Evolutionary conservation across 2,797 vertebrate species (phyloP).

Genomic region (Salarias fasciatus): DNA sequence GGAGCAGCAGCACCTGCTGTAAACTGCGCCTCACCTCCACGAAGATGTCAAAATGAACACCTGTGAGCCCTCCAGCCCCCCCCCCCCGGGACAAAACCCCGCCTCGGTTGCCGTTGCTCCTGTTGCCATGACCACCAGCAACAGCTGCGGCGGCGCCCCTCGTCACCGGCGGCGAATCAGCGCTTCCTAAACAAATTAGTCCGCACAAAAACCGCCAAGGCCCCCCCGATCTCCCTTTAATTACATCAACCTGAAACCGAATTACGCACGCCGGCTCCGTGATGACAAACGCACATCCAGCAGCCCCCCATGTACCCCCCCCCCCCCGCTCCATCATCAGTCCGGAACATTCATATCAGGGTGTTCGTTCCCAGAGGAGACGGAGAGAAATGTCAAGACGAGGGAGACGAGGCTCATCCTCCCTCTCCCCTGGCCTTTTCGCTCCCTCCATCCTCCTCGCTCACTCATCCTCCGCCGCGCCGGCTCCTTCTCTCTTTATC

Average conservation of each 20-base stretch:
- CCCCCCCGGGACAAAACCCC: too few relatives aligned
- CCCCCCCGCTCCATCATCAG: slow-evolving; percentile 48
- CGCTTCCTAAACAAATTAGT: slow-evolving; percentile 73
- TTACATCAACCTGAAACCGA: slow-evolving; percentile 69
- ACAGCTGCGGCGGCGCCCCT: slow-evolving; percentile 30
- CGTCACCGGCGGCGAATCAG: slow-evolving; percentile 40
- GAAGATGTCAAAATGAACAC: slow-evolving; percentile 57
- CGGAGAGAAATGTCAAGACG: slow-evolving; percentile 73
- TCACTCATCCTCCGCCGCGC: slow-evolving; percentile 36
- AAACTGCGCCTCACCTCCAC: neutral
- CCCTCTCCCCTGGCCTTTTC: slow-evolving; percentile 64
- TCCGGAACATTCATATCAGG: slow-evolving; percentile 59
- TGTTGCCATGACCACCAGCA: slow-evolving; percentile 68
- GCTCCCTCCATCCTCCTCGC: slow-evolving; percentile 40
- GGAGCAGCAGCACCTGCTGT: slow-evolving; percentile 41
- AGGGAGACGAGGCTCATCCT: slow-evolving; percentile 63
- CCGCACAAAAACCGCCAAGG: slow-evolving; percentile 67
- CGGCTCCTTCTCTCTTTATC: slow-evolving; percentile 58
- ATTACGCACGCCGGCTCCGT: slow-evolving; percentile 48
- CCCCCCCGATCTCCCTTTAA: slow-evolving; percentile 62
- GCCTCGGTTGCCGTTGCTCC: neutral
- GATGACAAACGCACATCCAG: slow-evolving; percentile 58
- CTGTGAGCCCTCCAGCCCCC: slow-evolving; percentile 39
- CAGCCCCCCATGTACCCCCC: slow-evolving; percentile 23
- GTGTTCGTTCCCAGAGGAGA: slow-evolving; percentile 59